Evolutionary conservation across 2,888 invertebrate genomes (phyloP), one percentile per base, ranked within the genome.

Genomic region (Lottia gigantea): DNA sequence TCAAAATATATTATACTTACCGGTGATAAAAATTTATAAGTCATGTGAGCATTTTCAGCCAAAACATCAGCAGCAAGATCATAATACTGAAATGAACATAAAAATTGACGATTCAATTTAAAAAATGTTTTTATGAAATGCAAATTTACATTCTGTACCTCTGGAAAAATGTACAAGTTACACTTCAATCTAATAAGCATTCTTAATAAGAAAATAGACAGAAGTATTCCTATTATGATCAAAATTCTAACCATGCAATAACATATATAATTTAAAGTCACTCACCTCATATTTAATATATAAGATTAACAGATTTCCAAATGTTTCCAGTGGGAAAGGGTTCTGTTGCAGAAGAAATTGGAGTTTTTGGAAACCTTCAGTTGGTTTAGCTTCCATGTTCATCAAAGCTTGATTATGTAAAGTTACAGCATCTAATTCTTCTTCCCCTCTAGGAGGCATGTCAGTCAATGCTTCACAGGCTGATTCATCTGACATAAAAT

Each of bases 41-140:
- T 98, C 70, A 98, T 92, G 86, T 98, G 95, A 8, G 96, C 95
- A 89, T 98, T 97, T 90, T 98, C 98, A 8, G 98, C 98, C 75
- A 99, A 89, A 49, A 99, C 95, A 90, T 99, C 99, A 0, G 99
- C 99, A 14, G 98, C 98, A 73, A 98, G 90, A 88, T 99, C 98
- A 86, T 94, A 98, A 87, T 97, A 96, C 89, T 89, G 82, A 68
- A 82, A 83, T 15, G 46, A 64, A 31, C 31, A 62, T 62, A 23
- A 14, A 62, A 14, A n/a, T n/a, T n/a, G n/a, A n/a, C n/a, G n/a
- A n/a, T n/a, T n/a, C n/a, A 19, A 31, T 31, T 31, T 31, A 3
- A 31, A 3, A 31, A 31, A 31, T 31, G 6, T 31, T 31, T 31
- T 31, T 2, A 31, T 31, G 31, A 31, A 6, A 31, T 6, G 6